phyloP scores from a whole-genome alignment of 2,888 invertebrate genomes.

The Trilocha varians region DNA sequence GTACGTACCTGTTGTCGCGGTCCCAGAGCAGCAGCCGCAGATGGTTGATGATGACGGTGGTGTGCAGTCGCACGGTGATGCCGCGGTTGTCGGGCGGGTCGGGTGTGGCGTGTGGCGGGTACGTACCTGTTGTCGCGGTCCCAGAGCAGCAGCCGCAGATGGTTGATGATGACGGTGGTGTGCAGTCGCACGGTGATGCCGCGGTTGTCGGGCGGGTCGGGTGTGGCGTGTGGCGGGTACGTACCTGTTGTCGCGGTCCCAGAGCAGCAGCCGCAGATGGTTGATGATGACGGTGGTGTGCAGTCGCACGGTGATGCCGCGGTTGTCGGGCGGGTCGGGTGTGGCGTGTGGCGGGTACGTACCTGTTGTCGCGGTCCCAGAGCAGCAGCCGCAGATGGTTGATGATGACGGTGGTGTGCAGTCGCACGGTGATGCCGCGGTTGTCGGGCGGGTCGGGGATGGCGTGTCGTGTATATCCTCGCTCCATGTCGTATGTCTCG shows the following conservation, averaged over 20 bases:
- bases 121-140: slow-evolving; percentile 86
- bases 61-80: too few species aligned
- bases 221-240: slow-evolving; percentile 65
- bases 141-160: slow-evolving; percentile 93
- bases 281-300: slow-evolving; percentile 84
- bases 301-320: slow-evolving; percentile 47
- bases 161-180: slow-evolving; percentile 87
- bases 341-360: slow-evolving; percentile 76
- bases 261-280: slow-evolving; percentile 91
- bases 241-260: slow-evolving; percentile 91
- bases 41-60: too few species aligned
- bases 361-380: slow-evolving; percentile 94
- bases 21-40: too few species aligned
- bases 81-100: too few species aligned
- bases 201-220: slow-evolving; percentile 72
- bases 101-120: too few species aligned
- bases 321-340: slow-evolving; percentile 74
- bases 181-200: slow-evolving; percentile 44
- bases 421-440: slow-evolving; percentile 86
- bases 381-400: slow-evolving; percentile 94
- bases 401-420: slow-evolving; percentile 89
- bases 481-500: slow-evolving; percentile 91
- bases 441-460: slow-evolving; percentile 82
- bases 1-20: too few species aligned
- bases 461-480: slow-evolving; percentile 91